Evolutionary conservation across 2,113 vertebrate genomes (phyloP).

Genomic region (Pygoscelis adeliae): DNA sequence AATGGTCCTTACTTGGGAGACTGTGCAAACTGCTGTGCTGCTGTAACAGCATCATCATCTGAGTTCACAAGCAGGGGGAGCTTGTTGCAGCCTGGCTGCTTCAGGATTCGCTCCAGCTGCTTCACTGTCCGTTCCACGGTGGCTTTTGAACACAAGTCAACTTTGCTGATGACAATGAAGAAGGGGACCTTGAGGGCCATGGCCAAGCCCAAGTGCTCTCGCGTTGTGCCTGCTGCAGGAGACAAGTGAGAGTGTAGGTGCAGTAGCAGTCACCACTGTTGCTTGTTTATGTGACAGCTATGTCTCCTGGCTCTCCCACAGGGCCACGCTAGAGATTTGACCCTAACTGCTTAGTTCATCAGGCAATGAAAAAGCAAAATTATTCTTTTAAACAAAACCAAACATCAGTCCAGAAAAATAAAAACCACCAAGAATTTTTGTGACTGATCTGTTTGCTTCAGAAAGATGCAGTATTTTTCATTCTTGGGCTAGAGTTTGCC

Average conservation of each 20-base stretch:
- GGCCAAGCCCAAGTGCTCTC: slow-evolving; percentile 94
- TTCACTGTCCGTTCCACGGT: slow-evolving; percentile 94
- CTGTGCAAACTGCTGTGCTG: slow-evolving; percentile 95
- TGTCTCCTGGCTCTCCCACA: neutral
- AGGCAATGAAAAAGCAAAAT: neutral
- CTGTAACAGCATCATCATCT: slow-evolving; percentile 92
- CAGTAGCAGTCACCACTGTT: neutral
- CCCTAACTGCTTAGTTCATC: neutral
- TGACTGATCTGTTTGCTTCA: neutral
- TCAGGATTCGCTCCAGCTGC: slow-evolving; percentile 93
- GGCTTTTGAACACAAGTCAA: slow-evolving; percentile 90
- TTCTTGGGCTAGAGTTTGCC: neutral
- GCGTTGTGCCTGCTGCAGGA: slow-evolving; percentile 89
- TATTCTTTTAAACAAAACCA: neutral
- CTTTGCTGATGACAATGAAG: slow-evolving; percentile 97
- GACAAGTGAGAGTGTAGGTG: neutral
- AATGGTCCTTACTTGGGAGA: slow-evolving; percentile 86
- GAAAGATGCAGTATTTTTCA: neutral
- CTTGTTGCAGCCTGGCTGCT: slow-evolving; percentile 97
- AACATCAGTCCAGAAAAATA: neutral
- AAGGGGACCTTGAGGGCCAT: slow-evolving; percentile 97
- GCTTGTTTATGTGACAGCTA: neutral
- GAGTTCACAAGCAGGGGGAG: slow-evolving; percentile 89
- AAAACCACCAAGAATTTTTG: neutral
- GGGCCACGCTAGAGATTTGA: neutral